Evolutionary conservation across 2,797 vertebrate genomes (phyloP), one percentile per base, ranked within the genome.

Genomic region (Enoplosus armatus): DNA sequence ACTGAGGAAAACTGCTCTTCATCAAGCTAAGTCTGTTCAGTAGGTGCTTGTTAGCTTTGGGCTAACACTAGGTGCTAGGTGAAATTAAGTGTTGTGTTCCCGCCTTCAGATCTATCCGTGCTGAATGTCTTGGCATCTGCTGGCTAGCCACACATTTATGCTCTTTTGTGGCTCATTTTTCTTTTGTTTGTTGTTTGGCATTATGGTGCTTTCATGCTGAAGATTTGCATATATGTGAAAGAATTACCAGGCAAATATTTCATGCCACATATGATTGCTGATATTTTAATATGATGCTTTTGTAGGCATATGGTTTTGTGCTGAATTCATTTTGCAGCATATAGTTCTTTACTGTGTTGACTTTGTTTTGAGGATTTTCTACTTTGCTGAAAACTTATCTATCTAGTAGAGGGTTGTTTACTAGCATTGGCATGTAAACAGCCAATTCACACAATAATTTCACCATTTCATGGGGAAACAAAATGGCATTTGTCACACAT

Each of bases 401-500:
- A 4, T 39, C 5, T 51, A 22, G 27, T 39, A 16, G 41, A 37
- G 5, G 22, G 10, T 61, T 11, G 10, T 29, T 0, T 37, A 8
- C 64, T 11, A 16, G 37, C n/a, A 26, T 22, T 31, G 11, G 22
- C 5, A 51, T 48, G 24, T 45, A 45, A 68, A 56, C 33, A 24
- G 62, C 29, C 48, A 60, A 9, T 54, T 54, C 3, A 39, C 26
- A 50, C 55, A 26, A 65, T 72, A 7, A 24, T 41, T 55, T 68
- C 8, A 39, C 39, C 24, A 22, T 62, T 61, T 68, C 22, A 12
- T 51, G 6, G 18, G 6, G 33, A 22, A 73, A 48, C 11, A 27
- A 20, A 20, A 43, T 27, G 22, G 24, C 43, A 59, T 71, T 29
- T 61, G 26, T 64, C 73, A 63, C 53, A 68, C 31, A 31, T 15